Evolutionary conservation across 2,797 vertebrate genomes (phyloP), one percentile per base, ranked within the genome.

Genomic region (Scleropages formosus): DNA sequence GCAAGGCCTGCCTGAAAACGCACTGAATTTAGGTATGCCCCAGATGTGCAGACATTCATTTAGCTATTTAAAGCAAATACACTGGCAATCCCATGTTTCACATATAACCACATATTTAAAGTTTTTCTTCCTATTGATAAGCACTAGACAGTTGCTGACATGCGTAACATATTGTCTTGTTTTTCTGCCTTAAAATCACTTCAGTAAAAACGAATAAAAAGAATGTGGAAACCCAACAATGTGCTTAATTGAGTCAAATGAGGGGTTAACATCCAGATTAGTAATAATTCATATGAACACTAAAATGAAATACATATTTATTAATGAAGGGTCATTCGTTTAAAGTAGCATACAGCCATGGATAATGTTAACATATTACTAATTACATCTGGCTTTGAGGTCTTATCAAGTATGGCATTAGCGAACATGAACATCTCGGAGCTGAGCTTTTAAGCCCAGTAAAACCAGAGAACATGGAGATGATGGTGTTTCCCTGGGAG

Each of bases 331-430:
- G 80, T 81, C 78, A 79, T 80, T 78, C 69, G 47, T 73, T 84
- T 27, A 74, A 76, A 68, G 66, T 31, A 49, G 72, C 31, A 27
- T 3, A 63, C 59, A 56, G 46, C 18, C 2, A 4, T 1, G 24
- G 63, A 78, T 78, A 77, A 85, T 7, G 77, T 77, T 79, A 67
- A 77, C 71, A 80, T 3, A 18, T 9, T 78, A 81, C 79, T 78
- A 85, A 78, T 82, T 78, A 65, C 63, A 8, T 47, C 80, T 60
- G 73, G 61, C 81, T 84, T 80, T 86, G 81, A 86, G 76, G 85
- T 68, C 68, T 81, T 77, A 81, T 83, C 78, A 51, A 75, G 78
- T 1, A 39, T 26, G 31, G 82, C 75, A 81, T 86, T 83, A 81
- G 74, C 75, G 77, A 70, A 61, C 18, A 49, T 53, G 27, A 53